Base-by-base conservation (phyloP, 2,113 vertebrate species). In the Casuarius casuarius region DNA sequence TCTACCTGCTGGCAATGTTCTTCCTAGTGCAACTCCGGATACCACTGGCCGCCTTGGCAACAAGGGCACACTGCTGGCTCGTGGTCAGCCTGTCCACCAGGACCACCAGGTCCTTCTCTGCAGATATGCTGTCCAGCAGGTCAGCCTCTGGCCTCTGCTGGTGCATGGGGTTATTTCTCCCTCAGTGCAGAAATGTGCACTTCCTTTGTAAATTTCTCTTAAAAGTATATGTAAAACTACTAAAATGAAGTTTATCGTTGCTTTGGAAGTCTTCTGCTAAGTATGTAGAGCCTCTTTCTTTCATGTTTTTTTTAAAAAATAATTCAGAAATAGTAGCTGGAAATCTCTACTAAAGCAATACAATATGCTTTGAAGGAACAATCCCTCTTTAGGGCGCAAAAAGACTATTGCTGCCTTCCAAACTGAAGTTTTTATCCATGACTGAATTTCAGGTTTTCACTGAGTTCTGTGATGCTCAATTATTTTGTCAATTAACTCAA, bases 401-500 rank as follows among this genome's bases (percentile, higher is more conserved):
- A 84, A 29, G 84, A 10, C 10, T 89, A 5, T 17, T 91, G 52
- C 40, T 83, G 31, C 33, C 18, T 54, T 78, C 48, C 10, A 79
- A 73, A n/a, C 4, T 4, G 26, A 79, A 6, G 2, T 23, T 66
- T 94, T 81, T 86, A 25, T 74, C 0, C 73, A 21, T 88, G 67
- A 68, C 82, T 94, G 56, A 88, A 88, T 74, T 92, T 13, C 35
- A 91, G 15, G 31, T 73, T 68, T 75, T n/a, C 54, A 46, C 7
- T 92, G 33, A 68, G 18, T 79, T 95, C 84, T 73, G 29, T 87
- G 51, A 84, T 49, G 61, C 31, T 82, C 4, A 3, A 0, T 94
- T 70, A 28, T 79, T 79, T 80, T 80, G 29, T 38, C 49, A 71
- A 19, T 97, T 78, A 93, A 83, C 86, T 97, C 51, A 94, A 82